Conservation (phyloP, 2,888 invertebrate genomes). For the Marasmarcha lunaedactyla region DNA sequence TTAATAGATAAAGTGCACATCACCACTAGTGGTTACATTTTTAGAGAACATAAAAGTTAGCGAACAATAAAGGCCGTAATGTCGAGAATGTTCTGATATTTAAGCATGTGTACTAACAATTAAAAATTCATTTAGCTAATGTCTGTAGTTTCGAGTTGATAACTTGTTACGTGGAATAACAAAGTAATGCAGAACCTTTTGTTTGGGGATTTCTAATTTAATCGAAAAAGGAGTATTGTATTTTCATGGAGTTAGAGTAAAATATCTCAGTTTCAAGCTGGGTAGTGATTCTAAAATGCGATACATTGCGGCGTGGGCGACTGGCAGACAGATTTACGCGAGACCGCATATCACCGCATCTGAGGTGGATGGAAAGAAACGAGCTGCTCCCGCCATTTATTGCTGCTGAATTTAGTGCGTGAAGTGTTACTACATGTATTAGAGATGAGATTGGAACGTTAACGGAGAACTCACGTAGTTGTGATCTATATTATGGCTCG, state of each 20-base stretch:
- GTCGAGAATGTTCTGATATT: background rate
- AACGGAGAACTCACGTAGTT: too few species aligned
- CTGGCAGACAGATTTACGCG: constrained; percentile 44
- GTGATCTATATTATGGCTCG: too few species aligned
- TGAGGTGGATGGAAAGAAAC: constrained; percentile 18
- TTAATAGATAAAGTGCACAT: constrained; percentile 59
- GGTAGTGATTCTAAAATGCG: background rate
- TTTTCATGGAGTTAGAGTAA: too few species aligned
- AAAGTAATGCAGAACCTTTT: too few species aligned
- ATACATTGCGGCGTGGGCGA: constrained; percentile 16
- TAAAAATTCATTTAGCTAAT: constrained; percentile 1
- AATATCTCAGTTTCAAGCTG: too few species aligned
- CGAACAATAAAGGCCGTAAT: background rate
- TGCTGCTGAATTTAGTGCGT: constrained; percentile 7
- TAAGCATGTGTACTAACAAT: background rate
- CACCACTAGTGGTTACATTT: constrained; percentile 27
- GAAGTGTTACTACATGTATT: background rate
- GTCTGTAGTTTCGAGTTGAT: background rate
- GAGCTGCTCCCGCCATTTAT: too few species aligned
- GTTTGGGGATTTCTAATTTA: too few species aligned
- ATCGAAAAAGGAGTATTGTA: too few species aligned
- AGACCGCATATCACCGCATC: constrained; percentile 34
- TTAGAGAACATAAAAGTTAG: constrained; percentile 4
- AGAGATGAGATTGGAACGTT: too few species aligned
- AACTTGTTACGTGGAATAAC: constrained; percentile 4